Evolutionary conservation across 2,888 invertebrate genomes (phyloP), one percentile per base, ranked within the genome.

Genomic region (Helleia helle): DNA sequence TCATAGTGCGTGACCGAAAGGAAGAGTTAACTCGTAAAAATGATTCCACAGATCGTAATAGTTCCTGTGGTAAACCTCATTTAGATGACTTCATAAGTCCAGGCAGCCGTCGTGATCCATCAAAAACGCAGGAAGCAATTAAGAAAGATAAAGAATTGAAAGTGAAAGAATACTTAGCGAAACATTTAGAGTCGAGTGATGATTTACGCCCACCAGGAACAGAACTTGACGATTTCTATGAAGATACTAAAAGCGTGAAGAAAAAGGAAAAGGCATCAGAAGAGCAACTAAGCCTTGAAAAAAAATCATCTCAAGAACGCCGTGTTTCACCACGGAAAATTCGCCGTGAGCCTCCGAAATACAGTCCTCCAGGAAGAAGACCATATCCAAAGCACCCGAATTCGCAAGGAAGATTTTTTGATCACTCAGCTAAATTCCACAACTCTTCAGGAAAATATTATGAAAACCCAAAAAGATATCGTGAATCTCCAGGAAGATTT

Each of bases 121-220:
- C 45, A 49, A 84, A 84, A 54, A 83, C 83, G 0, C 77, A 72
- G 31, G 65, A 73, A 65, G 83, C 83, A 8, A 83, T 84, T 38
- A 74, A 62, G 43, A 72, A 51, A 41, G 83, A 84, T 50, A 83
- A 83, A 45, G 79, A 80, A 58, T 71, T 65, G 4, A 84, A 83
- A 58, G 81, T 83, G 1, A 81, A 81, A 47, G 71, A 79, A 44
- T 70, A 65, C 40, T 56, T 84, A 9, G 75, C 79, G 0, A 84
- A 84, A 50, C 71, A 68, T 38, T 58, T 84, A 11, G 75, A 77
- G 31, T 71, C 76, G 0, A 52, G 55, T 6, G 72, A 77, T 22
- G 75, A 81, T 41, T 51, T 83, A 17, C 61, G 72, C 0, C 84
- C 84, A 1, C 84, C 84, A 15, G 84, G 84, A 5, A 84, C 84